Evolutionary conservation across 2,113 vertebrate species (phyloP).

Genomic region (Xiphophorus couchianus): DNA sequence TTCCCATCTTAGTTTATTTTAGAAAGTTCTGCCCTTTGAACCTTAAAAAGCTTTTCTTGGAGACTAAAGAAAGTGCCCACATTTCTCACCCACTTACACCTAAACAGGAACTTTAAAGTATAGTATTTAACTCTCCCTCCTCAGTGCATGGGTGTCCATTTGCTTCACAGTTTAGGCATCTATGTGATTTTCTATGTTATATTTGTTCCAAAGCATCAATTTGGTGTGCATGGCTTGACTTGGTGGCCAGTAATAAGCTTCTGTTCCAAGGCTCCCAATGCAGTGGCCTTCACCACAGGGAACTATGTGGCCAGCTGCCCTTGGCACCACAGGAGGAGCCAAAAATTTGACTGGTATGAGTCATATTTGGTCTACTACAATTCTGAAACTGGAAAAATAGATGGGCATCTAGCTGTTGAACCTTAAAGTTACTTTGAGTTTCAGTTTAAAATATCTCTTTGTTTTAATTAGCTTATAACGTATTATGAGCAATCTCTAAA

Average conservation of each 20-base stretch:
- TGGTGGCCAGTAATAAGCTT: constrained; percentile 77
- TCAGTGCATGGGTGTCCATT: constrained; percentile 44
- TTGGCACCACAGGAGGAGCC: constrained; percentile 49
- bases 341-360: constrained; percentile 55
- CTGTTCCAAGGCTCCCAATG: constrained; percentile 71
- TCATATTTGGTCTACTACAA: constrained; percentile 36
- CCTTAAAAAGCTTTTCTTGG: constrained; percentile 40
- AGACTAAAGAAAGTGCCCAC: constrained; percentile 48
- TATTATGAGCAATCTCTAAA: neutral
- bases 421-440: constrained; percentile 19
- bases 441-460: neutral
- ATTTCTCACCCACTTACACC: constrained; percentile 74
- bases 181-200: constrained; percentile 78
- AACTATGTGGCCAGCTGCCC: constrained; percentile 64
- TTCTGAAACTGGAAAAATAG: constrained; percentile 21
- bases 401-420: constrained; percentile 17
- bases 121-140: constrained; percentile 48
- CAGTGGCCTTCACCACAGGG: constrained; percentile 64
- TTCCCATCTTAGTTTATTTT: constrained; percentile 45
- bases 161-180: constrained; percentile 63
- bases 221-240: constrained; percentile 69
- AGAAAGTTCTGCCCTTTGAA: constrained; percentile 42
- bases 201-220: constrained; percentile 76
- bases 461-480: neutral
- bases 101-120: constrained; percentile 72